Percentiles rank a stretch among this genome's conserved stretches.
Conservation (phyloP, 1,140 invertebrate species). For the Zaprionus davidi region DNA sequence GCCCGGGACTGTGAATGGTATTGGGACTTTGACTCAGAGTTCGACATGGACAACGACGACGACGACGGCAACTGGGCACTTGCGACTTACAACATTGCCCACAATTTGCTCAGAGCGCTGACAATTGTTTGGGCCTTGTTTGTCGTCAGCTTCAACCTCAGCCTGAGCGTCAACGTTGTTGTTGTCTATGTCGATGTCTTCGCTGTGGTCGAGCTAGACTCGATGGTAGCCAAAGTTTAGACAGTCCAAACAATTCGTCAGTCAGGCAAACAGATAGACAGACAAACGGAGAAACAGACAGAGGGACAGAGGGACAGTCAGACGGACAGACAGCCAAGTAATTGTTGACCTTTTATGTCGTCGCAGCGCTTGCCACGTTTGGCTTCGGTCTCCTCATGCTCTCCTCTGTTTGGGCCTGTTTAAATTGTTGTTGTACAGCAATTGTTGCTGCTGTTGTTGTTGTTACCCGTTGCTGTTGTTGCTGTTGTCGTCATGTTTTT, state of each 20-base stretch:
- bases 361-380: conserved; percentile 65
- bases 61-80: not conserved
- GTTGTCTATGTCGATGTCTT: conserved; percentile 44
- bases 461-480: conserved; percentile 21
- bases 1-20: conserved; percentile 7
- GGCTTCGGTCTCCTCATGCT: conserved; percentile 47
- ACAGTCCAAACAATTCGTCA: conserved; percentile 81
- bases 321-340: conserved; percentile 65
- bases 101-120: conserved; percentile 81
- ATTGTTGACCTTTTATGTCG: conserved; percentile 82
- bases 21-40: not conserved
- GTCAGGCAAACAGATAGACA: conserved; percentile 31
- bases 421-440: conserved; percentile 42
- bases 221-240: conserved; percentile 82
- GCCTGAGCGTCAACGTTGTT: conserved; percentile 20
- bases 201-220: conserved; percentile 71
- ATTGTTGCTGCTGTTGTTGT: conserved; percentile 26
- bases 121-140: conserved; percentile 81
- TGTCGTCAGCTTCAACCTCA: conserved; percentile 55
- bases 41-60: not conserved
- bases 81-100: conserved; percentile 73
- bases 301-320: conserved; percentile 26
- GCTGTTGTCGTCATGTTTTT: conserved; percentile 76
- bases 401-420: conserved; percentile 45
- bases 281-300: conserved; percentile 44